Evolutionary conservation across 2,888 invertebrate species (phyloP), one percentile per base, ranked within the genome.

Genomic region (Crepidodera aurea): DNA sequence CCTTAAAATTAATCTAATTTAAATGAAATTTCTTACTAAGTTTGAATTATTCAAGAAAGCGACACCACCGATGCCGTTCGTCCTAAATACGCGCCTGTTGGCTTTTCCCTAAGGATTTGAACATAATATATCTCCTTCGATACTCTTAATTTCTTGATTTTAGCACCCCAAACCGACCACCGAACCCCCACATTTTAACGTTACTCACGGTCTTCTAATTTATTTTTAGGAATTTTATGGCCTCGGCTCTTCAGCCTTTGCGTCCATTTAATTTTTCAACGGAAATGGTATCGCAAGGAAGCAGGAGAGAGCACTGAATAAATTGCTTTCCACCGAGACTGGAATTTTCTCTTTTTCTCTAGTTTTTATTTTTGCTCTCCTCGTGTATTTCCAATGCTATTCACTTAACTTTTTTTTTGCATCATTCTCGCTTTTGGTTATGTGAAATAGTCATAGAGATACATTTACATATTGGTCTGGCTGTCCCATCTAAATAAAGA

Each of bases 161-260:
- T 56, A 51, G 37, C 55, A 54, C 61, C 55, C 51, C 50, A 44
- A 55, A 56, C 56, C 44, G 50, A 42, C 48, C 46, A 16, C n/a
- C 48, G 27, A 48, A 27, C 25, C 48, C 32, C 18, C 42, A 25
- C 19, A n/a, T 50, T 48, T 39, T n/a, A 46, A 19, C 22, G 40
- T 54, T 50, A 50, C 55, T 34, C 55, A 18, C 22, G 25, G 22
- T 53, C 34, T 55, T 60, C 51, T 44, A 61, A 46, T 61, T 61
- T 61, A 61, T 61, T 61, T 61, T 61, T 61, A 61, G 61, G 51
- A 51, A 61, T 55, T 61, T 61, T 51, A 56, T 40, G 56, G 54
- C 37, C 55, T 50, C 50, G 29, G 44, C 50, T 56, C 44, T 57
- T 57, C 53, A 56, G 51, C 58, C 51, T 51, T 57, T 48, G 57